Evolutionary conservation across 2,888 invertebrate genomes (phyloP).

Genomic region (Zaprionus bogoriensis): DNA sequence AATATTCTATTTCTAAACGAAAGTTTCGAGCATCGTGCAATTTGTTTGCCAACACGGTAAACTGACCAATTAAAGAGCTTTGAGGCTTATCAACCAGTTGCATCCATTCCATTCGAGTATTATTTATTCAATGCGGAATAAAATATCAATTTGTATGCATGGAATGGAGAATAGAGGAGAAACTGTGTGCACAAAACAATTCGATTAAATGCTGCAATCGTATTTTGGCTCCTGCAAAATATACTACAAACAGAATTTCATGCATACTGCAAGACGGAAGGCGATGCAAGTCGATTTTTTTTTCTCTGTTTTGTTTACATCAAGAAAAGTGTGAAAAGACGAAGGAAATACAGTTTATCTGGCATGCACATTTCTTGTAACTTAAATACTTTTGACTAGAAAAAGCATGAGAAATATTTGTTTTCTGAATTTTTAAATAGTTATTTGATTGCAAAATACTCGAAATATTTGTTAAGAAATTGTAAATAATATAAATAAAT

Average conservation of each 20-base stretch:
- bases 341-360: too few relatives aligned
- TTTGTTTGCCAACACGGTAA: background rate
- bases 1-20: background rate
- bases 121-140: constrained; percentile 1
- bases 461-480: too few relatives aligned
- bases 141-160: background rate
- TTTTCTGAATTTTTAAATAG: too few relatives aligned
- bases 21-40: background rate
- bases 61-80: constrained; percentile 8
- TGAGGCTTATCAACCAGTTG: background rate
- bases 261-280: background rate
- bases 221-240: background rate
- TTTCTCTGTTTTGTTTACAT: too few relatives aligned
- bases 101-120: background rate
- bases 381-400: too few relatives aligned
- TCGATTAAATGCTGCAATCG: background rate
- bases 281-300: background rate
- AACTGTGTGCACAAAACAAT: background rate
- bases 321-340: too few relatives aligned
- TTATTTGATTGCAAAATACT: too few relatives aligned
- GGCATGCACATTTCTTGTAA: too few relatives aligned
- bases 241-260: background rate
- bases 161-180: background rate
- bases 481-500: too few relatives aligned
- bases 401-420: too few relatives aligned